Conservation (phyloP, 2,888 invertebrate species). For the Clanis bilineata region DNA sequence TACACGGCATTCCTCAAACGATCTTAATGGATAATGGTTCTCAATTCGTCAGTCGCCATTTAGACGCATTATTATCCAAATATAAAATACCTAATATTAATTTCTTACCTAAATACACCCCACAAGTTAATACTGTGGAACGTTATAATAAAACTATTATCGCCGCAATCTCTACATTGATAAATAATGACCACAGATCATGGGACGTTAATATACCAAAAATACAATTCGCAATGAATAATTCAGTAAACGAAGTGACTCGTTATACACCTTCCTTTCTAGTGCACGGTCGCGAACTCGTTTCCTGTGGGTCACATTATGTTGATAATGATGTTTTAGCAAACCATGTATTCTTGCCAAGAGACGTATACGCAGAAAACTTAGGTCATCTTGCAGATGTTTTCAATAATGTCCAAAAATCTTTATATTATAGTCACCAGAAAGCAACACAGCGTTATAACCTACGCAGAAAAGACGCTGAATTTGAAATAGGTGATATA, state of each 20-base stretch:
- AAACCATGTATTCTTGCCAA: constrained; percentile 22
- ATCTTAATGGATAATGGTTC: constrained; percentile 34
- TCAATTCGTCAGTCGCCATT: constrained; percentile 28
- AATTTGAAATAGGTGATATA: constrained; percentile 28
- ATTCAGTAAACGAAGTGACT: constrained; percentile 29
- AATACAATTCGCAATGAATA: constrained; percentile 31
- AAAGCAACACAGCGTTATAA: constrained; percentile 23
- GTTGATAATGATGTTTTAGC: constrained; percentile 15
- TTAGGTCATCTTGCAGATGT: constrained; percentile 11
- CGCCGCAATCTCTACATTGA: constrained; percentile 20
- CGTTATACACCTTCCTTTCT: constrained; percentile 28
- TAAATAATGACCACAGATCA: constrained; percentile 18
- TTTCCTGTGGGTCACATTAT: constrained; percentile 22
- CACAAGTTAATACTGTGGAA: constrained; percentile 22
- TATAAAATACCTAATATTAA: constrained; percentile 26
- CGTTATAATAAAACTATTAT: constrained; percentile 33
- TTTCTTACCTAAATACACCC: constrained; percentile 20
- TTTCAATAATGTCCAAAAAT: constrained; percentile 24
- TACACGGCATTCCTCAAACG: constrained; percentile 35
- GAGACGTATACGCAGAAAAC: constrained; percentile 25
- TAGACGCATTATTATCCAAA: constrained; percentile 20
- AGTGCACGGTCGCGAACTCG: constrained; percentile 19
- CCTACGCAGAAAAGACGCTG: constrained; percentile 21
- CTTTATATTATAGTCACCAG: constrained; percentile 19
- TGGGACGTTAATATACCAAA: constrained; percentile 25